These are phyloP conservation scores for Heterodera schachtii DNA, from an alignment of 1,140 invertebrate species.

Conservation along the genomic window DNA sequence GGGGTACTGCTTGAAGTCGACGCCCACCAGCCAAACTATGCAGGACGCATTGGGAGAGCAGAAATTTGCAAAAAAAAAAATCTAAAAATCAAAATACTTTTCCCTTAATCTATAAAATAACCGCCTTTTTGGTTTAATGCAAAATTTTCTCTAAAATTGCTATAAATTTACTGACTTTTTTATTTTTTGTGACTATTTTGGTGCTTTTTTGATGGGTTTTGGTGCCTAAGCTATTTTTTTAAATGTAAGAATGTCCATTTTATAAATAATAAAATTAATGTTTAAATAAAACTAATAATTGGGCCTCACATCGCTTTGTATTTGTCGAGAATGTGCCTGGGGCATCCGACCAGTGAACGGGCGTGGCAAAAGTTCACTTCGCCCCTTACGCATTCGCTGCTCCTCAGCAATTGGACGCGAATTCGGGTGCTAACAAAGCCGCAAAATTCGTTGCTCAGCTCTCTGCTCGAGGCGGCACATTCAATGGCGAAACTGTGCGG, in stretches of 20 bases:
- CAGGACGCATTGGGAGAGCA: not conserved
- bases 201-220: no score
- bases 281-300: no score
- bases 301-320: not conserved
- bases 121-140: no score
- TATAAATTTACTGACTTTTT: no score
- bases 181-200: no score
- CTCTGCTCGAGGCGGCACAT: conserved; percentile 3
- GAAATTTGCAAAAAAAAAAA: no score
- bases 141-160: no score
- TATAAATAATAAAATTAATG: no score
- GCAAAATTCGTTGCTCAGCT: conserved; percentile 2
- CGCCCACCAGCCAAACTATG: conserved; percentile 14
- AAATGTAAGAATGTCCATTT: no score
- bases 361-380: not conserved
- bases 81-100: no score
- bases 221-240: no score
- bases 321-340: not conserved
- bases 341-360: not conserved
- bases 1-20: not conserved
- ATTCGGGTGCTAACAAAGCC: conserved; percentile 25
- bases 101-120: no score
- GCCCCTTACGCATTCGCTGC: not conserved
- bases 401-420: conserved; percentile 16
- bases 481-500: not conserved